Evolutionary conservation across 2,888 invertebrate species (phyloP).

Genomic region (Apantesis nais): DNA sequence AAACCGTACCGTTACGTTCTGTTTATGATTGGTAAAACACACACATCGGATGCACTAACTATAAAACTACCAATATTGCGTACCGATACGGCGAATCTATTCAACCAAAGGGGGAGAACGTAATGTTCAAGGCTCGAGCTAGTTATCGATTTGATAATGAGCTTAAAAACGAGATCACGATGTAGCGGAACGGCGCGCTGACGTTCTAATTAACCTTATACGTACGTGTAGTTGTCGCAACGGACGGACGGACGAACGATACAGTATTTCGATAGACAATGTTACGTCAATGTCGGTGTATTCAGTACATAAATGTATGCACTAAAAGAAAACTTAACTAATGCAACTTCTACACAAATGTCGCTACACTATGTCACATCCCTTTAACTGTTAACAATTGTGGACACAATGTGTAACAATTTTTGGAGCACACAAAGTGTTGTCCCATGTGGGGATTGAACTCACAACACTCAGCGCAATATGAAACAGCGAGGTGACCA

Average conservation of each 20-base stretch:
- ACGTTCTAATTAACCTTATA: background rate
- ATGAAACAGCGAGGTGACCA: no score
- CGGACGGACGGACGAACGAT: background rate
- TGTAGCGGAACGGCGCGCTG: constrained; percentile 2
- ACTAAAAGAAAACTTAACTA: background rate
- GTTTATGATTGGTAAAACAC: no score
- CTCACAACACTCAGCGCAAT: no score
- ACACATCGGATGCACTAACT: no score
- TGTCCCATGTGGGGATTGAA: no score
- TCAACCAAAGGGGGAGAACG: background rate
- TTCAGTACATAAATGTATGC: background rate
- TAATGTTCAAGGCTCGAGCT: background rate
- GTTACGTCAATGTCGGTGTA: background rate
- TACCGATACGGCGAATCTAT: background rate
- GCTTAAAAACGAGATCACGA: background rate
- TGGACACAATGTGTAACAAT: no score
- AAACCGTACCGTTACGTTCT: no score
- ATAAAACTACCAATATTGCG: background rate
- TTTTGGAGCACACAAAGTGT: no score
- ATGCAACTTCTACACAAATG: background rate
- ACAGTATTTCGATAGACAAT: background rate
- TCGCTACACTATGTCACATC: background rate
- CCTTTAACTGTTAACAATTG: no score
- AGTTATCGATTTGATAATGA: background rate
- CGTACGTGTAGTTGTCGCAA: background rate